Base-by-base conservation (phyloP, 2,113 vertebrate genomes). In the Athene cunicularia region DNA sequence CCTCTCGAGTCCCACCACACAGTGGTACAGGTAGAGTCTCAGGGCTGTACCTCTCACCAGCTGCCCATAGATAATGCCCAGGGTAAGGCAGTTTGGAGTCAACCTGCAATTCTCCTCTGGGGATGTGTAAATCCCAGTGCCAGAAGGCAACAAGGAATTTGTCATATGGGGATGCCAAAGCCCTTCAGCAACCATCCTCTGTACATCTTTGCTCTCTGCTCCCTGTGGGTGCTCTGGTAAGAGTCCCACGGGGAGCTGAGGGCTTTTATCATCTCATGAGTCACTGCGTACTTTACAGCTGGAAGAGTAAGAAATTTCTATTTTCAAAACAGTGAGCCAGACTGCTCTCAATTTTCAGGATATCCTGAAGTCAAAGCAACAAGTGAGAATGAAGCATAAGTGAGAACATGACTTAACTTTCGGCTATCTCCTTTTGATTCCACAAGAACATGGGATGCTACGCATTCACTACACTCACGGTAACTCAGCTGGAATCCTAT, bases 401-500 rank as follows among this genome's bases (percentile, higher is more conserved):
- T 11, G 19, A 79, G 35, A 80, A 47, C 0, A 75, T 23, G n/a
- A 67, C 53, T 90, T 66, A 47, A 56, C 8, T 55, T 80, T 49
- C n/a, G 0, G 0, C 59, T 53, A 39, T 1, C 3, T 53, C 11
- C 53, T 80, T 70, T 43, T 76, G 45, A 30, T 58, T 58, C 63
- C 12, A 43, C 7, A 58, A 66, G 37, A 81, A 43, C 5, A 16
- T 12, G 39, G 0, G 8, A 76, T 14, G 19, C 37, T 26, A 39
- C 1, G 1, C 1, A 5, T 50, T 80, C 33, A 35, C 26, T 14
- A 52, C 7, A 32, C 21, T 52, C 22, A 58, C n/a, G 3, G 8
- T 18, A 85, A 50, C 49, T 76, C 30, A 6, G 8, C n/a, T 41
- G 23, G 41, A 94, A 72, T 18, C 0, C 0, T 39, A 45, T 49